Base-by-base conservation (phyloP, 2,888 invertebrate species). In the Mycalesis mineus region DNA sequence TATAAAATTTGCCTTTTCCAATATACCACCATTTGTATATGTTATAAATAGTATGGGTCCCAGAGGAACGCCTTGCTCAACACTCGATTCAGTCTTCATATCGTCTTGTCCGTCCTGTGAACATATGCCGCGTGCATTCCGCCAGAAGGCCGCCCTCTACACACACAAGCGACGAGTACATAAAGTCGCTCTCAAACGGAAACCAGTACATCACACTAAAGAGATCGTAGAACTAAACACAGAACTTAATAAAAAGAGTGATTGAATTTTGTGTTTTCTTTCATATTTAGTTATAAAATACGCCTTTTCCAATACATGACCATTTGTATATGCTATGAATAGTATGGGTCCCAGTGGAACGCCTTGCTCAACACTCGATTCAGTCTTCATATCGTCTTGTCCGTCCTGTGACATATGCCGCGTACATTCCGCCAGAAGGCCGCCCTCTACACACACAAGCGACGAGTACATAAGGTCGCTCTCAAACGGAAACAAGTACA, bases 41-140 rank as follows among this genome's bases (percentile, higher is more conserved):
- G 8, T 33, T 33, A 33, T 7, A 9, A 33, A 33, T 33, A 33
- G 8, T 9, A 9, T 7, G 33, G 33, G 33, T 33, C 33, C 7
- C 33, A 33, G 13, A 29, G 44, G 7, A 44, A n/a, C 13, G 14
- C 44, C 44, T 14, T 29, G 29, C 2, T 9, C 0, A 3, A 13
- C n/a, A n/a, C n/a, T n/a, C n/a, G n/a, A n/a, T n/a, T n/a, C n/a
- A n/a, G n/a, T n/a, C n/a, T n/a, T n/a, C n/a, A n/a, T n/a, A n/a
- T n/a, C n/a, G n/a, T n/a, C n/a, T n/a, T n/a, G n/a, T n/a, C 72
- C 82, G 0, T 70, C 78, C 11, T 87, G 87, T 37, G 74, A 76
- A n/a, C 13, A 57, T 78, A 0, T 87, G 87, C 62, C 81, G 0
- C 71, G 74, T 28, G 75, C 76, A 0, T 85, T 84, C 62, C 57